phyloP scores from a whole-genome alignment of 2,113 vertebrate species.

The Myanophis thanlyinensis region DNA sequence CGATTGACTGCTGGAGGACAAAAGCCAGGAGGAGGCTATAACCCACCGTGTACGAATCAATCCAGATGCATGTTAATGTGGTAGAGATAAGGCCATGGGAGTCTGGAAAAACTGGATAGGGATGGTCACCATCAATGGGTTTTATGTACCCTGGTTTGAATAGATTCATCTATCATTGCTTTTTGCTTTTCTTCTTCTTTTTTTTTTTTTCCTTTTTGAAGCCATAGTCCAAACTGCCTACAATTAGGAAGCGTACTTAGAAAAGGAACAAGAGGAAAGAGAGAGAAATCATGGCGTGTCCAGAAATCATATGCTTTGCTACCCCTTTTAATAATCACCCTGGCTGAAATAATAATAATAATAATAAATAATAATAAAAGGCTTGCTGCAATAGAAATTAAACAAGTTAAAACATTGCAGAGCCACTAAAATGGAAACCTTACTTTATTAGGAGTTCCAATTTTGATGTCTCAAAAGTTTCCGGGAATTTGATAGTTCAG shows the following conservation, averaged over 20 bases:
- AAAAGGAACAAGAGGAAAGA: background rate
- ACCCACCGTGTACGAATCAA: slow-evolving; percentile 42
- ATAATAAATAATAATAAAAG: background rate
- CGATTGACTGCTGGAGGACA: slow-evolving; percentile 54
- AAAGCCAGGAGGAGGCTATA: slow-evolving; percentile 11
- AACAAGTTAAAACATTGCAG: slow-evolving; percentile 19
- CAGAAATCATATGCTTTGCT: slow-evolving; percentile 30
- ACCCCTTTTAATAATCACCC: slow-evolving; percentile 9
- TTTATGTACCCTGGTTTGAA: slow-evolving; percentile 47
- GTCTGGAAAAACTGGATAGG: slow-evolving; percentile 19
- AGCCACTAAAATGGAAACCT: slow-evolving; percentile 16
- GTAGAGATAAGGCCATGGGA: slow-evolving; percentile 41
- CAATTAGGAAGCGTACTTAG: background rate
- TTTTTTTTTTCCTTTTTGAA: background rate
- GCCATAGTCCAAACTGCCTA: slow-evolving; percentile 11
- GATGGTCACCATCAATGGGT: slow-evolving; percentile 25
- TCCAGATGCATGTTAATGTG: slow-evolving; percentile 63
- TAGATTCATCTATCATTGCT: slow-evolving; percentile 26
- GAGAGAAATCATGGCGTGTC: slow-evolving; percentile 2
- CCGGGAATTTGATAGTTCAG: background rate
- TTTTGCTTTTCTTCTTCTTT: background rate
- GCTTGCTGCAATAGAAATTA: background rate
- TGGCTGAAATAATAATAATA: background rate
- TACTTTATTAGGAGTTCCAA: slow-evolving; percentile 19
- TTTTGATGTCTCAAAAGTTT: background rate